Evolutionary conservation across 2,113 vertebrate species (phyloP).

Genomic region (Hucho hucho): DNA sequence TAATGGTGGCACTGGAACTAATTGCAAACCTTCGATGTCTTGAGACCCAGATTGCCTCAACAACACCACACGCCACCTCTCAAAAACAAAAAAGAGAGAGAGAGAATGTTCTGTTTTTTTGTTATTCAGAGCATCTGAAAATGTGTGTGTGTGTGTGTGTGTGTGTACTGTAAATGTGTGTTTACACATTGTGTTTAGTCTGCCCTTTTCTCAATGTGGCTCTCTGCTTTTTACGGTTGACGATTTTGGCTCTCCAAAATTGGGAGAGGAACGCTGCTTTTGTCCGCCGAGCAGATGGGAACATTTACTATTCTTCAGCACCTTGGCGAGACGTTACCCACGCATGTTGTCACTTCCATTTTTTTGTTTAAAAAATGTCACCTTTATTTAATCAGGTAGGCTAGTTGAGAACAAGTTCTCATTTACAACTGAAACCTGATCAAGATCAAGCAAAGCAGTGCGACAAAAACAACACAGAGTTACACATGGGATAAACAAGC

Average conservation of each 20-base stretch:
- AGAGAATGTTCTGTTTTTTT: conserved; percentile 33
- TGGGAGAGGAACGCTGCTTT: background rate
- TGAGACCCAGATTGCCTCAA: conserved; percentile 70
- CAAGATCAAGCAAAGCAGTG: too few species aligned
- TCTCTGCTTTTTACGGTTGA: background rate
- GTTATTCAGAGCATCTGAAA: background rate
- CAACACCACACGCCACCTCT: conserved; percentile 57
- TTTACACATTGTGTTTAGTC: background rate
- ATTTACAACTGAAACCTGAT: too few species aligned
- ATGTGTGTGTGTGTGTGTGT: background rate
- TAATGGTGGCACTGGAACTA: conserved; percentile 79
- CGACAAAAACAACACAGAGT: too few species aligned
- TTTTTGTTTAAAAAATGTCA: too few species aligned
- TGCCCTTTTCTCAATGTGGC: background rate
- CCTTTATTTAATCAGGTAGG: too few species aligned
- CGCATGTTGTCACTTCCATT: conserved; percentile 56
- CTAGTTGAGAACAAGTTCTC: too few species aligned
- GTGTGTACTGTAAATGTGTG: background rate
- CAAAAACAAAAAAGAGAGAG: conserved; percentile 45
- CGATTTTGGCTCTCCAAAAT: background rate
- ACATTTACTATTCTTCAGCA: background rate
- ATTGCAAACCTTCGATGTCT: conserved; percentile 76
- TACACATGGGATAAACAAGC: too few species aligned
- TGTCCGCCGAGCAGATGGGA: background rate
- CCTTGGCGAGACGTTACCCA: conserved; percentile 47